These are phyloP conservation scores for Drosophila prolongata DNA, from an alignment of 2,888 invertebrate genomes.

Conservation along the genomic window DNA sequence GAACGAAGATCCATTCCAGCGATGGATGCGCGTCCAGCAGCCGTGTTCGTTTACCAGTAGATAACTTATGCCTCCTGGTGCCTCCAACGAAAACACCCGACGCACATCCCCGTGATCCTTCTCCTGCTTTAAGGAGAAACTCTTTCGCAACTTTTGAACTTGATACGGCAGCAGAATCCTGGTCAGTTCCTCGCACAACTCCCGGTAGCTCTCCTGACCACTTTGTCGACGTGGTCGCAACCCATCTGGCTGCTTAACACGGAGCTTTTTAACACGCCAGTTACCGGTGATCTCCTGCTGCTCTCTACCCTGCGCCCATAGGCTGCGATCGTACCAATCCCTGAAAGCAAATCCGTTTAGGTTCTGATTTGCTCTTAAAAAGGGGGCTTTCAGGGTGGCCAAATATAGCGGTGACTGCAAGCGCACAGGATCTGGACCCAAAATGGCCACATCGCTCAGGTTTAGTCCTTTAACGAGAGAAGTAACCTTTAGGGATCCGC, in stretches of 20 bases:
- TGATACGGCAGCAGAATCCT: slow-evolving; percentile 53
- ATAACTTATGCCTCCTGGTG: slow-evolving; percentile 40
- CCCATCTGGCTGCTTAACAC: slow-evolving; percentile 45
- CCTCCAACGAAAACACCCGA: slow-evolving; percentile 51
- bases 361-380: slow-evolving; percentile 66
- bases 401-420: slow-evolving; percentile 80
- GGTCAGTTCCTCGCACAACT: slow-evolving; percentile 62
- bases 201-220: slow-evolving; percentile 25
- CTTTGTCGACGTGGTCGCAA: slow-evolving; percentile 52
- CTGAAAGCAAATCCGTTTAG: slow-evolving; percentile 84
- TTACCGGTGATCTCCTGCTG: slow-evolving; percentile 84
- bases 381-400: slow-evolving; percentile 60
- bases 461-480: slow-evolving; percentile 83
- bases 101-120: slow-evolving; percentile 44
- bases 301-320: slow-evolving; percentile 78
- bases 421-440: slow-evolving; percentile 67
- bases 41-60: slow-evolving; percentile 78
- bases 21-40: slow-evolving; percentile 85
- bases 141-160: slow-evolving; percentile 84
- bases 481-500: slow-evolving; percentile 73
- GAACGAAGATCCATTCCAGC: slow-evolving; percentile 82
- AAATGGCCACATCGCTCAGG: slow-evolving; percentile 82
- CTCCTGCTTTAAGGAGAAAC: slow-evolving; percentile 38
- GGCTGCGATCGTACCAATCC: slow-evolving; percentile 83
- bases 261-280: slow-evolving; percentile 83